phyloP scores from a whole-genome alignment of 2,888 invertebrate species.

The Phyllotreta striolata region DNA sequence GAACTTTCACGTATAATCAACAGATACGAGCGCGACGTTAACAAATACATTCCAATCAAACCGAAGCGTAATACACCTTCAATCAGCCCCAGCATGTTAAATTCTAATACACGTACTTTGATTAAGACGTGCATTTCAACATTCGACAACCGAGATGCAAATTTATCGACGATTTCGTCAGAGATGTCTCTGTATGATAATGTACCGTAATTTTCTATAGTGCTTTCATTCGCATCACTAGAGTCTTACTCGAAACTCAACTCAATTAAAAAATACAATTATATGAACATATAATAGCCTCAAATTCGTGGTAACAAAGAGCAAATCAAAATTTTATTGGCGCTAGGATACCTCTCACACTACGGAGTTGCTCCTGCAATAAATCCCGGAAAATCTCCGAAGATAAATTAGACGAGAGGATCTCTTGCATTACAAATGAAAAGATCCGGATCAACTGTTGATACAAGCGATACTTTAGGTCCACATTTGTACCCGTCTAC shows the following conservation, averaged over 20 bases:
- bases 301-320: background rate
- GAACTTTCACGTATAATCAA: background rate
- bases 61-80: slow-evolving; percentile 1
- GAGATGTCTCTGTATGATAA: no score
- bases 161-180: slow-evolving; percentile 2
- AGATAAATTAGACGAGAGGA: slow-evolving; percentile 36
- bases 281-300: no score
- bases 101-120: slow-evolving; percentile 5
- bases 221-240: no score
- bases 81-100: slow-evolving; percentile 1
- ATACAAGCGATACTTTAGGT: slow-evolving; percentile 20
- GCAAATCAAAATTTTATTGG: background rate
- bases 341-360: background rate
- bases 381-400: slow-evolving; percentile 36
- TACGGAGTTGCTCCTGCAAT: slow-evolving; percentile 19
- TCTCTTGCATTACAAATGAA: slow-evolving; percentile 36
- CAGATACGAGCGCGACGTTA: background rate
- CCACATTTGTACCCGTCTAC: slow-evolving; percentile 8
- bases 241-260: no score
- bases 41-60: slow-evolving; percentile 14
- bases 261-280: no score
- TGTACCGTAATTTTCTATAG: no score
- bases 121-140: slow-evolving; percentile 14
- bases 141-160: slow-evolving; percentile 8
- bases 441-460: slow-evolving; percentile 29